Evolutionary conservation across 2,888 invertebrate genomes (phyloP), one percentile per base, ranked within the genome.

Genomic region (Philereme transversata): DNA sequence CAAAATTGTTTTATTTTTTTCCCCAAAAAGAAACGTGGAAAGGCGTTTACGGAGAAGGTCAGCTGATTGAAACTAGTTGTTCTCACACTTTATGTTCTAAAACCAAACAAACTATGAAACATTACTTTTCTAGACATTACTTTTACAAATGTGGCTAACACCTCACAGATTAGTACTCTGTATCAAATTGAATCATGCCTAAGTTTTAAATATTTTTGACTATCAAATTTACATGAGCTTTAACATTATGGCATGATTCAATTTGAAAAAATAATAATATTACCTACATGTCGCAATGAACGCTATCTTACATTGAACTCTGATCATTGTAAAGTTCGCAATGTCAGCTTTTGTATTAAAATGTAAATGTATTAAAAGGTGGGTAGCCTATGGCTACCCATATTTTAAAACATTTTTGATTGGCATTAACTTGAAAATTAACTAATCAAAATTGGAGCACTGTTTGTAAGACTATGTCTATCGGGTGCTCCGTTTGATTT

Each of bases 21-120:
- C 89, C 90, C 91, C 90, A 89, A 92, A 90, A 94, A 94, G 94
- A 93, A 94, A 93, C 94, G 94, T 87, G 95, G 94, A 89, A 96
- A 96, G 93, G 94, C 96, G 89, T 96, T 95, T 92, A 95, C 95
- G 84, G 93, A 96, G 94, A 95, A 96, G 96, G 96, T 96, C 94
- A 95, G 95, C 86, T 79, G 83, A 81, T 70, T 88, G 81, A 81
- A 84, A 80, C 77, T 90, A 78, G 78, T 89, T 90, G 86, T 89
- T 89, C 74, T 80, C 77, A 78, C 81, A 79, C 80, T 84, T 73
- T 77, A 85, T 90, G 86, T 89, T 83, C 79, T 86, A 86, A 22
- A 88, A 68, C 54, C 60, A 58, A 69, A 83, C 62, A 60, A 64
- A 56, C 58, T 60, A 63, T 67, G 71, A 63, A 61, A 69, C 63